Evolutionary conservation across 2,797 vertebrate genomes (phyloP), one percentile per base, ranked within the genome.

Genomic region (Sebastes alutus): DNA sequence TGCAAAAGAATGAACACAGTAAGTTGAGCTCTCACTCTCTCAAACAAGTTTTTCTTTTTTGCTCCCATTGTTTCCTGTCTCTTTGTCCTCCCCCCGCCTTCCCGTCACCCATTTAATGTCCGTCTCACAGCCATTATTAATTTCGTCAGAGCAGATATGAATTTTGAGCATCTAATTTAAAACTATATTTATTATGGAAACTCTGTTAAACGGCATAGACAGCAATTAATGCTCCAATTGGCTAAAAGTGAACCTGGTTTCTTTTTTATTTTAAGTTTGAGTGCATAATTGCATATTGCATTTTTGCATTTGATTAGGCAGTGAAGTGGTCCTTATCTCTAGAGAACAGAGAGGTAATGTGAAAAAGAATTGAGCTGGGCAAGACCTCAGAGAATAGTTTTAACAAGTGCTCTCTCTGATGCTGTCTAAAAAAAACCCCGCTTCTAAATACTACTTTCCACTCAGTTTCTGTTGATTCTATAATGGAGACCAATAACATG

Each of bases 251-350:
- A 69, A 3, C 25, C 30, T 52, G 16, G 25, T n/a, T 77, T 77
- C 55, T 69, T 78, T 76, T 54, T 80, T 42, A 38, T 32, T 32
- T 55, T 6, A 67, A 65, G 49, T 54, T 68, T 56, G 32, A 80
- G 27, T 52, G 38, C 68, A 77, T 79, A 87, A 84, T 66, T 88
- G 54, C 65, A 78, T 86, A 74, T 82, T 63, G 54, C 52, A 70
- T 70, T 58, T 54, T 59, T 55, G 77, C 73, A 76, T 87, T 86
- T 73, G 64, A 88, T 86, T 84, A 61, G 49, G 46, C 4, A 27
- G 52, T 59, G 29, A 80, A 86, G 67, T 71, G 33, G 52, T 30
- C 54, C 58, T 85, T 20, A 61, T 62, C 55, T 72, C 55, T 25
- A 23, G 30, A 77, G 74, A 80, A 83, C 29, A 42, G 27, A 69